Percentiles rank a stretch among this genome's conserved stretches.
Conservation (phyloP, 2,113 vertebrate species). For the Leiothrix lutea region DNA sequence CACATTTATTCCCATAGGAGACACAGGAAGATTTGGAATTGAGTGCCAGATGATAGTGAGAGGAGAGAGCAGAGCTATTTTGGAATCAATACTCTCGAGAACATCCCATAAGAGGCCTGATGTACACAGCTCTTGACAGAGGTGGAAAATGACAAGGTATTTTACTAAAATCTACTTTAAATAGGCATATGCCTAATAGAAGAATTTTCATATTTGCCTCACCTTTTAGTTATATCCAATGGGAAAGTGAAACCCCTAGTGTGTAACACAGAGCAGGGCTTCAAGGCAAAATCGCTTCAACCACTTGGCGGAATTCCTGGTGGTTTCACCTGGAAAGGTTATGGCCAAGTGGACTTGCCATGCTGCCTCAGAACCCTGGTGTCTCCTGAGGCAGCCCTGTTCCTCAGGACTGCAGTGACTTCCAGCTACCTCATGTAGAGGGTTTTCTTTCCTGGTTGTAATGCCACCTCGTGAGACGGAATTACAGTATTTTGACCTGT, state of each 20-base stretch:
- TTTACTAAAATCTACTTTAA: not conserved
- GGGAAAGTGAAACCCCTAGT: not conserved
- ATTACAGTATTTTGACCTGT: not conserved
- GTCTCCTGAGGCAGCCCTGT: not conserved
- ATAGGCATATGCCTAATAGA: not conserved
- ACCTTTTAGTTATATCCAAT: not conserved
- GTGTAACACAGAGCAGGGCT: not conserved
- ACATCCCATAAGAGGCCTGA: not conserved
- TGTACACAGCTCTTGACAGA: not conserved
- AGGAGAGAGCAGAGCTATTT: not conserved
- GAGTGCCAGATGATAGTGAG: not conserved
- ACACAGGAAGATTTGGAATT: not conserved
- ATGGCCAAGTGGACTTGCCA: not conserved
- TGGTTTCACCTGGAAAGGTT: not conserved
- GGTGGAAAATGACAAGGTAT: not conserved
- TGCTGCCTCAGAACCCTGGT: not conserved
- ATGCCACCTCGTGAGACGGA: fast-evolving
- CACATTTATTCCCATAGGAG: not conserved
- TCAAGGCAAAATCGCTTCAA: not conserved
- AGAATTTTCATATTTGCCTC: not conserved
- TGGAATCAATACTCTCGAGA: not conserved
- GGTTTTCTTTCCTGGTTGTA: not conserved
- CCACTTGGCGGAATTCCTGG: fast-evolving
- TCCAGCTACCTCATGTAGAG: fast-evolving
- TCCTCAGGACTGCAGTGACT: not conserved